Evolutionary conservation across 2,888 invertebrate species (phyloP).

Genomic region (Lasioglossum pauxillum): DNA sequence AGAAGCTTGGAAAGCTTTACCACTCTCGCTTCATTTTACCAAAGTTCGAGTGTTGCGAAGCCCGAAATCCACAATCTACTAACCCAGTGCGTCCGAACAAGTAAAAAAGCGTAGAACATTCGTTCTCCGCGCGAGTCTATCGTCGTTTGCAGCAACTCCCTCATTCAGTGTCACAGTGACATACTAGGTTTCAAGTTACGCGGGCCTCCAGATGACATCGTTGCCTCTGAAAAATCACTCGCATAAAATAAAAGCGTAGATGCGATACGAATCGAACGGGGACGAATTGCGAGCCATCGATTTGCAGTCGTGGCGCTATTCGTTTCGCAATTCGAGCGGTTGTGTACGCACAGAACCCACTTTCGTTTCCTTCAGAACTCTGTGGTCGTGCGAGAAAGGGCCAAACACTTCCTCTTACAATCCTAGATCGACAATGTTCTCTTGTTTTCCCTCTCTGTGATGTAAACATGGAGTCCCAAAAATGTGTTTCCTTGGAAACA

Average conservation of each 20-base stretch:
- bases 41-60: too few species aligned
- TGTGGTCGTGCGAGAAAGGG: neutral
- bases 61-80: neutral
- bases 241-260: neutral
- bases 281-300: constrained; percentile 1
- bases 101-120: neutral
- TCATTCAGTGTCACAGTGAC: neutral
- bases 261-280: neutral
- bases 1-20: neutral
- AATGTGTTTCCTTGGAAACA: too few species aligned
- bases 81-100: neutral
- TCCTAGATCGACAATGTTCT: neutral
- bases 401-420: neutral
- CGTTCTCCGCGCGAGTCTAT: neutral
- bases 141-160: neutral
- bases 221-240: neutral
- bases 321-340: neutral
- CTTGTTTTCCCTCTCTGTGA: neutral
- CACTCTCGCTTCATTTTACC: too few species aligned
- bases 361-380: neutral
- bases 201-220: neutral
- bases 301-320: neutral
- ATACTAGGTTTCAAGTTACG: neutral
- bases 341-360: neutral
- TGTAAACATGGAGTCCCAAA: neutral